These are phyloP conservation scores for Limenitis camilla DNA, from an alignment of 2,888 invertebrate species.

Conservation along the genomic window DNA sequence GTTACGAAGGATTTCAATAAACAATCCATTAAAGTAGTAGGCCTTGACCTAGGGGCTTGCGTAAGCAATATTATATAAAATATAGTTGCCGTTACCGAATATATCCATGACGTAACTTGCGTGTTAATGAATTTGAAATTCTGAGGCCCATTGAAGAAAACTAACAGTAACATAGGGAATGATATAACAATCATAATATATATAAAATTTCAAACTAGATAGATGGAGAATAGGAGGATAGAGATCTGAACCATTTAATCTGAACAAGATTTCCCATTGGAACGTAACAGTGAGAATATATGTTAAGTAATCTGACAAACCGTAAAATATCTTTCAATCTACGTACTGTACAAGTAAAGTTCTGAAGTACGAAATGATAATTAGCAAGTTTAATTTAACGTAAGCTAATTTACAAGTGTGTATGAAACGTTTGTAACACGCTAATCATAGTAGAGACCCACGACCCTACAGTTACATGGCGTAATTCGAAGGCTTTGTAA, in stretches of 20 bases:
- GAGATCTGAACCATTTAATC: too few relatives aligned
- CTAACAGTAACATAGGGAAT: too few relatives aligned
- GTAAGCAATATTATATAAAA: conserved; percentile 9
- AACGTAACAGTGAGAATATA: too few relatives aligned
- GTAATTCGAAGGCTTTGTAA: conserved; percentile 4
- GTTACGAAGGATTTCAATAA: conserved; percentile 8
- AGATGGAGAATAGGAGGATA: too few relatives aligned
- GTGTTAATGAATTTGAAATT: background rate
- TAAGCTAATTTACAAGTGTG: background rate
- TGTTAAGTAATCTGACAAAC: too few relatives aligned
- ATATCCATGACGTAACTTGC: background rate
- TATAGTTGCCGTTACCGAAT: background rate
- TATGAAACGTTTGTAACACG: conserved; percentile 6
- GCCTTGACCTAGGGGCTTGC: conserved; percentile 14
- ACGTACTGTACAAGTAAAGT: too few relatives aligned
- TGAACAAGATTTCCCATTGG: too few relatives aligned
- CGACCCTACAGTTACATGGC: conserved; percentile 1
- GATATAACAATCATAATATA: too few relatives aligned
- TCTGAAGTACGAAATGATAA: too few relatives aligned
- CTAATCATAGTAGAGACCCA: conserved; percentile 9
- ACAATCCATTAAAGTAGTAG: conserved; percentile 9
- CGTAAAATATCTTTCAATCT: too few relatives aligned
- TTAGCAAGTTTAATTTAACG: background rate
- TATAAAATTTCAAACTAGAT: too few relatives aligned
- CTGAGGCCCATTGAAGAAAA: too few relatives aligned